Evolutionary conservation across 1,140 invertebrate genomes (phyloP), one percentile per base, ranked within the genome.

Genomic region (Pseudomyrmex flavicornis): DNA sequence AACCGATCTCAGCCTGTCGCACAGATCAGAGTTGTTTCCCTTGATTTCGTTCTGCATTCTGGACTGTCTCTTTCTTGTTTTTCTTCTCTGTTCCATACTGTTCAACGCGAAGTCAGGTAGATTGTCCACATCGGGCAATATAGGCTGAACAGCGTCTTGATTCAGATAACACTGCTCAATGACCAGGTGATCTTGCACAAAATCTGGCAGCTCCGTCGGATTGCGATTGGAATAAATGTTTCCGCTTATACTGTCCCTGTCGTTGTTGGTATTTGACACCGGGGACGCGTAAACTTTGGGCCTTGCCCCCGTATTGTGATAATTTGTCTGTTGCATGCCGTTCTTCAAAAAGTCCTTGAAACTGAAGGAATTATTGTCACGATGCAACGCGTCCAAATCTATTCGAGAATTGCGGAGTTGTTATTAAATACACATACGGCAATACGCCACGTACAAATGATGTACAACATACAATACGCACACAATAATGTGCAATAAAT

Each of bases 261-360:
- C 90, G 15, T 48, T 85, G 50, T 84, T 84, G 0, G 90, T 82
- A 85, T 84, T 88, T 8, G 88, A 77, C n/a, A 88, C 70, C 1
- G 89, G 86, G 80, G 91, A 83, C 4, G 92, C 88, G 85, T 95
- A 95, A 5, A 95, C 92, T 89, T 96, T 96, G 10, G 95, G 95
- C 86, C 95, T 92, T 2, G 95, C 95, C 44, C 95, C 95, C 59
- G 94, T 92, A 80, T 92, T 93, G n/a, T 94, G 93, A 89, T 95
- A 94, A 88, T 93, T 95, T 15, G 82, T 74, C 20, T 91, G 91
- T 35, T 91, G 91, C 0, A 86, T 86, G 52, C 93, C 93, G 75
- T 91, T 93, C 86, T 96, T 96, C 86, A 97, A 91, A 91, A 97
- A 97, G 91, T 97, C 97, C 91, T 97, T 97, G 90, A 98, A 97